Evolutionary conservation across 2,113 vertebrate genomes (phyloP).

Genomic region (Gorilla gorilla): DNA sequence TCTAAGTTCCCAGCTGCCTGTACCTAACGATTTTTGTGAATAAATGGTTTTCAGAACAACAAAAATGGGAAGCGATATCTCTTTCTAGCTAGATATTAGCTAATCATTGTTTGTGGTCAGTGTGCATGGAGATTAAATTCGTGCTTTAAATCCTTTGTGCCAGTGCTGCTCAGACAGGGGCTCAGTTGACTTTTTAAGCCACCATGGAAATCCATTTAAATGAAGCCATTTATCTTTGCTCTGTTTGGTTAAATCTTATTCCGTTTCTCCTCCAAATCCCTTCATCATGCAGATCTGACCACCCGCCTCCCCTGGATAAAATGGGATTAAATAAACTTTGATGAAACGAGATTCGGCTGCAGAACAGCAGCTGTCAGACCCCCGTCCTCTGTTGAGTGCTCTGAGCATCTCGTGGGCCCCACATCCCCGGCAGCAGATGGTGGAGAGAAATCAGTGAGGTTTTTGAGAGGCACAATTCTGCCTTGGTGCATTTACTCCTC

Average conservation of each 20-base stretch:
- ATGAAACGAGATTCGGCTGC: background rate
- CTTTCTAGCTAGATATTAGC: conserved; percentile 10
- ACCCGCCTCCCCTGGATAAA: conserved; percentile 91
- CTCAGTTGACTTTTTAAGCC: conserved; percentile 75
- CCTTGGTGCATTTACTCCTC: background rate
- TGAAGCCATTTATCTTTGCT: conserved; percentile 72
- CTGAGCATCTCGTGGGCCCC: background rate
- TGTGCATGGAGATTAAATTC: conserved; percentile 54
- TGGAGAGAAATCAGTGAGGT: fast-evolving
- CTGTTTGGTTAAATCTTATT: conserved; percentile 53
- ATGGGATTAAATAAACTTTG: conserved; percentile 85
- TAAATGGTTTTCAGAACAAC: conserved; percentile 64
- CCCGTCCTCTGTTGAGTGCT: background rate
- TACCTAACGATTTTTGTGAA: conserved; percentile 41
- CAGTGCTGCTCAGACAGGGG: conserved; percentile 27
- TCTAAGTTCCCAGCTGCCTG: conserved; percentile 72
- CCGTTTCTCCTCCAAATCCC: background rate
- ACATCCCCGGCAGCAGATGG: fast-evolving
- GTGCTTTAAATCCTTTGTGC: conserved; percentile 30
- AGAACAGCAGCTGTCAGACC: conserved; percentile 5
- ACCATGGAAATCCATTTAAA: conserved; percentile 82
- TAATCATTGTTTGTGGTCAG: conserved; percentile 71
- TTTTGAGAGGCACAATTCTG: fast-evolving
- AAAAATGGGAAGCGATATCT: conserved; percentile 45
- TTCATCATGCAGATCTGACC: conserved; percentile 86